Evolutionary conservation across 2,113 vertebrate genomes (phyloP).

Genomic region (Ariopsis seemanni): DNA sequence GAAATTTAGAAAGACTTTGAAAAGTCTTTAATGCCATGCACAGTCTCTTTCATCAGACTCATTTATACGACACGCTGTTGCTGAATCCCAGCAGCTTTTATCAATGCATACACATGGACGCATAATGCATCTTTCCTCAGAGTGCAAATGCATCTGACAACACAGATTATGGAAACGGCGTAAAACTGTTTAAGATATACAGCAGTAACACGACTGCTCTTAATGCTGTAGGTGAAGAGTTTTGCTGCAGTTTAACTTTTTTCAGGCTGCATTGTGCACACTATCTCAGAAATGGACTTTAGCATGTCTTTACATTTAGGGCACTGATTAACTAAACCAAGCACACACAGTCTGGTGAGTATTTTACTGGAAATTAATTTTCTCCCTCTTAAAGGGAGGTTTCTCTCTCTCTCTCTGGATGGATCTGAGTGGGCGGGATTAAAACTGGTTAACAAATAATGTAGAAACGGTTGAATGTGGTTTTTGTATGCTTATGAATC

Average conservation of each 20-base stretch:
- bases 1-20: not conserved
- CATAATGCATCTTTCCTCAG: not conserved
- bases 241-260: not conserved
- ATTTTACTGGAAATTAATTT: not conserved
- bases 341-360: not conserved
- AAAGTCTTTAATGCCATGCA: not conserved
- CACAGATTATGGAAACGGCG: not conserved
- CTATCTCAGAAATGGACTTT: not conserved
- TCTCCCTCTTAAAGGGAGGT: not conserved
- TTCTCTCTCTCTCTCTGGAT: not conserved
- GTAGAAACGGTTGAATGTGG: not conserved
- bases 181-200: not conserved
- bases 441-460: not conserved
- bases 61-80: not conserved
- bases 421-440: not conserved
- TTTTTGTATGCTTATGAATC: not conserved
- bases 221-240: not conserved
- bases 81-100: not conserved
- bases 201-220: not conserved
- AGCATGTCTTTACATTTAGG: not conserved
- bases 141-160: not conserved
- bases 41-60: not conserved
- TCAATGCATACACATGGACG: not conserved
- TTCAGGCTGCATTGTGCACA: not conserved
- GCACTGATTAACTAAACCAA: not conserved